phyloP scores from a whole-genome alignment of 2,797 vertebrate genomes.

The Centroberyx gerrardi region DNA sequence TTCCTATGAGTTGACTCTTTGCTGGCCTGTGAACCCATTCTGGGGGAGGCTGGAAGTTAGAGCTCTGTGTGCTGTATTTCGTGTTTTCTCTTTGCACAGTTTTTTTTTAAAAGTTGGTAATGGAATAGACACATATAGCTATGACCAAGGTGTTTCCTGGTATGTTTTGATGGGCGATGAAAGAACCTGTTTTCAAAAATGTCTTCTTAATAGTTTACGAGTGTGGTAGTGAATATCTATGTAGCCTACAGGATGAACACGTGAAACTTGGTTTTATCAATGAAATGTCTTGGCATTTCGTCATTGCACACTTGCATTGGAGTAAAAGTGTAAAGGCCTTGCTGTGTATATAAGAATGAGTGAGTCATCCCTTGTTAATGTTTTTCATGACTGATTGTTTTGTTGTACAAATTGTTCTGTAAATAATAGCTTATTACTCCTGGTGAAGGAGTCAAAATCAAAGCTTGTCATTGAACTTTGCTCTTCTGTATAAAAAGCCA shows the following conservation, averaged over 20 bases:
- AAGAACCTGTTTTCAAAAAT: constrained; percentile 23
- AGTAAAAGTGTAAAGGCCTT: constrained; percentile 51
- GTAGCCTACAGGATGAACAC: constrained; percentile 36
- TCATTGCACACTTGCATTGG: constrained; percentile 61
- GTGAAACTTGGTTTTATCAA: constrained; percentile 2
- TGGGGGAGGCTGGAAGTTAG: constrained; percentile 44
- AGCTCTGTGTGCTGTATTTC: constrained; percentile 47
- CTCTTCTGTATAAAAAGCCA: constrained; percentile 67
- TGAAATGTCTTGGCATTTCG: constrained; percentile 45
- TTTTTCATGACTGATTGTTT: constrained; percentile 33
- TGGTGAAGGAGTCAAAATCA: constrained; percentile 57
- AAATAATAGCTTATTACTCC: constrained; percentile 79
- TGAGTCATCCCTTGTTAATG: constrained; percentile 32
- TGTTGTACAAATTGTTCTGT: constrained; percentile 79
- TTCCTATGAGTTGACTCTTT: constrained; percentile 49
- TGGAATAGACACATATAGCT: constrained; percentile 28
- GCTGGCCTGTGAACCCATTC: constrained; percentile 51
- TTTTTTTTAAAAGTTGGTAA: constrained; percentile 33
- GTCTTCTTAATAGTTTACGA: constrained; percentile 30
- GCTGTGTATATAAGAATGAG: constrained; percentile 61
- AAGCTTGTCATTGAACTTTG: constrained; percentile 59
- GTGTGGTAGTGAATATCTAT: constrained; percentile 30
- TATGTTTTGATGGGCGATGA: constrained; percentile 46
- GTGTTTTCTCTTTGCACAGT: constrained; percentile 67
- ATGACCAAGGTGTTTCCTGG: constrained; percentile 49